Percentiles rank a stretch among this genome's conserved stretches.
Conservation (phyloP, 2,113 vertebrate genomes). For the Lepus europaeus region DNA sequence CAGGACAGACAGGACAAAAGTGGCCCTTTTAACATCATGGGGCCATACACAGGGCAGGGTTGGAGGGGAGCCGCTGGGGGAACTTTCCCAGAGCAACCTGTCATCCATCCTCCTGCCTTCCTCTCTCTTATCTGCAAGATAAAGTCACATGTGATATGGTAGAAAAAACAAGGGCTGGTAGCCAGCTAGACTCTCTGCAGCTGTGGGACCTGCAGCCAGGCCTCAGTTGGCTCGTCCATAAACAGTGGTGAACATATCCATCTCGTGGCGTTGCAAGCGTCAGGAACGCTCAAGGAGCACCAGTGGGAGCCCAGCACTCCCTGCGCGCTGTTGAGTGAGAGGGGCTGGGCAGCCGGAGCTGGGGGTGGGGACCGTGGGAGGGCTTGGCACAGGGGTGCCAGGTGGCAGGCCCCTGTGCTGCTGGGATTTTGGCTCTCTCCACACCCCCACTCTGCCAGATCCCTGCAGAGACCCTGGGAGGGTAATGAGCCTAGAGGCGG, state of each 20-base stretch:
- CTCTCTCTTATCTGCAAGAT: constrained; percentile 17
- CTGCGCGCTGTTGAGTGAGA: neutral
- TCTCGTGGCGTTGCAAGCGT: neutral
- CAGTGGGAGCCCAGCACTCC: neutral
- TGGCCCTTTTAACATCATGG: constrained; percentile 16
- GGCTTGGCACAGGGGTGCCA: fast-evolving
- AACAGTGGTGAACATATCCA: neutral
- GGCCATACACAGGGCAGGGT: neutral
- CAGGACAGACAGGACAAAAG: constrained; percentile 25
- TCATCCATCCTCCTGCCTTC: constrained; percentile 38
- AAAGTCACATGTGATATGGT: constrained; percentile 22
- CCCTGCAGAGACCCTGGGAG: neutral
- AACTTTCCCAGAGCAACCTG: constrained; percentile 32
- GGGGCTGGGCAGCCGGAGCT: neutral
- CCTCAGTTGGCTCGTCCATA: constrained; percentile 58
- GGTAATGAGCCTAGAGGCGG: neutral
- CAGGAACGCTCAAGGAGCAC: neutral
- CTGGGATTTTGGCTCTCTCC: neutral
- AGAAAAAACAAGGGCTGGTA: neutral
- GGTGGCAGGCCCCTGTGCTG: neutral
- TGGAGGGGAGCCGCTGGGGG: neutral
- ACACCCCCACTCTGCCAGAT: neutral
- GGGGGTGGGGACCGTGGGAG: neutral
- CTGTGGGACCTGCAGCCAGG: constrained; percentile 27
- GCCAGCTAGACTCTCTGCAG: constrained; percentile 18